Percentiles rank a stretch among this genome's conserved stretches.
phyloP scores from a whole-genome alignment of 2,113 vertebrate species.

The Grantiella picta region DNA sequence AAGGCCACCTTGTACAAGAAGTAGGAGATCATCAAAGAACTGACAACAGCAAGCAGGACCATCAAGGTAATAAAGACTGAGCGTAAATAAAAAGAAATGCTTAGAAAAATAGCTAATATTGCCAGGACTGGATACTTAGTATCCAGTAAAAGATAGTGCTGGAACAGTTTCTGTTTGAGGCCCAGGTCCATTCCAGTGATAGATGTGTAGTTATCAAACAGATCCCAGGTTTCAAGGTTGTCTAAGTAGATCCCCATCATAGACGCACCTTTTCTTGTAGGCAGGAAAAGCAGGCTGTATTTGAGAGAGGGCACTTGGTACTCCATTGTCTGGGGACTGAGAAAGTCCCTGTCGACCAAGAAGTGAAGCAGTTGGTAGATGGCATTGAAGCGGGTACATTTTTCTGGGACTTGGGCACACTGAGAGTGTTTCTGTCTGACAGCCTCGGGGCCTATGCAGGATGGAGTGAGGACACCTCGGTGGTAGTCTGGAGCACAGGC shows the following conservation, averaged over 20 bases:
- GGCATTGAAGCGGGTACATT: conserved; percentile 82
- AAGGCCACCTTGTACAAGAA: conserved; percentile 95
- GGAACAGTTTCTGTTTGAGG: conserved; percentile 91
- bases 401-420: conserved; percentile 87
- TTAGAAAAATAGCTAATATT: conserved; percentile 84
- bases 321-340: conserved; percentile 89
- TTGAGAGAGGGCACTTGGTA: conserved; percentile 97
- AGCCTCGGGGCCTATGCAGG: conserved; percentile 77
- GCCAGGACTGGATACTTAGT: conserved; percentile 88
- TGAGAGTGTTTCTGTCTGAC: conserved; percentile 73
- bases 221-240: conserved; percentile 80
- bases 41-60: conserved; percentile 81
- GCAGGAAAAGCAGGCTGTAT: conserved; percentile 92
- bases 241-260: conserved; percentile 93
- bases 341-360: conserved; percentile 92
- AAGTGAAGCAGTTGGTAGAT: conserved; percentile 94
- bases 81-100: conserved; percentile 86
- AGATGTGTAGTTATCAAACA: conserved; percentile 88
- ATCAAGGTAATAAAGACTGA: conserved; percentile 88
- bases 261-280: conserved; percentile 83
- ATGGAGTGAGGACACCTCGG: conserved; percentile 79
- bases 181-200: conserved; percentile 96
- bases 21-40: conserved; percentile 88
- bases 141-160: conserved; percentile 88
- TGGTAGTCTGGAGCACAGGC: conserved; percentile 91